Base-by-base conservation (phyloP, 2,113 vertebrate genomes). In the Apeltes quadracus region DNA sequence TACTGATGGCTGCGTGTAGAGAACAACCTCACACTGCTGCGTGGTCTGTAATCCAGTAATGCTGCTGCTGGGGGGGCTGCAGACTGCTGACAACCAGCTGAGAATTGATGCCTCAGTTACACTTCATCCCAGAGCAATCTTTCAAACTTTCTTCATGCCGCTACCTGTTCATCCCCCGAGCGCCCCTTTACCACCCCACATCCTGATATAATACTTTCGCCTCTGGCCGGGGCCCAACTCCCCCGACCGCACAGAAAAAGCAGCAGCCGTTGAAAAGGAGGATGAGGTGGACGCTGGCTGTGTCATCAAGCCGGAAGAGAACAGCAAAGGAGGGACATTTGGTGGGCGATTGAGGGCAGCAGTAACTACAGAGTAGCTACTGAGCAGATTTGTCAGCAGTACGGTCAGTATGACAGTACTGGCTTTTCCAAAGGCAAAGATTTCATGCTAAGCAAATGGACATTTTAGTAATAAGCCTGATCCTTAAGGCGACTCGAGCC, bases 311-410 rank as follows among this genome's bases (percentile, higher is more conserved):
- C 58, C 51, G 29, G 61, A 72, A 64, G 53, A 76, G 57, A 76
- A 76, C 12, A 69, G 27, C 41, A 65, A 34, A 76, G 25, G n/a
- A 75, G 38, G 70, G 69, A 81, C 61, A 62, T 65, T 73, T 58
- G 75, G 77, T 78, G 71, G 81, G 69, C 9, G 61, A 78, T 79
- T 81, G 27, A 83, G 75, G 78, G 83, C 74, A 83, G 43, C 62
- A 34, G 23, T 70, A 63, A 88, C 77, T 73, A 71, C 66, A 72
- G 67, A 72, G 61, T 41, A 69, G 71, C 82, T 66, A 84, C 75
- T 65, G 51, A 84, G 66, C 78, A 71, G 58, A 54, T 77, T 81
- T 78, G 81, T 90, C 88, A 87, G 78, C 86, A 69, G 61, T 64
- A 27, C 23, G 43, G 61, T 76, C 56, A 59, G 69, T 32, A 71